These are phyloP conservation scores for Drosophila azteca DNA, from an alignment of 1,140 invertebrate species.

Conservation along the genomic window DNA sequence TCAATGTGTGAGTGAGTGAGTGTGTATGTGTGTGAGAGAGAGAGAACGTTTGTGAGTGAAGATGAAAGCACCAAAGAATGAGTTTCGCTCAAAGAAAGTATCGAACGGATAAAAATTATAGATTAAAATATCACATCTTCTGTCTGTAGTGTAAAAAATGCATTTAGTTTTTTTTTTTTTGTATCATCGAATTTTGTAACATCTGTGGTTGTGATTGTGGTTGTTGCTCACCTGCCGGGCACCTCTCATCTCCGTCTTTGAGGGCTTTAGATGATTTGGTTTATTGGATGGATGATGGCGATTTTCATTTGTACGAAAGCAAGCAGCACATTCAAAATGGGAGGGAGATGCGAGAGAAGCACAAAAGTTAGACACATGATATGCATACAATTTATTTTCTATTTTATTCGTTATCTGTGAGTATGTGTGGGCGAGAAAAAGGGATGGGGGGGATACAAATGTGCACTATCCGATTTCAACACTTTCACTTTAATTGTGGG, in stretches of 20 bases:
- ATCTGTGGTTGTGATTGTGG: slow-evolving; percentile 43
- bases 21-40: slow-evolving; percentile 1
- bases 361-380: slow-evolving; percentile 69
- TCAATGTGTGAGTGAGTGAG: neutral
- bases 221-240: slow-evolving; percentile 86
- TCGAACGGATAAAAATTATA: slow-evolving; percentile 13
- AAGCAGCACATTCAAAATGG: slow-evolving; percentile 66
- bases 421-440: neutral
- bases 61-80: slow-evolving; percentile 53
- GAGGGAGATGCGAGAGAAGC: slow-evolving; percentile 62
- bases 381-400: slow-evolving; percentile 34
- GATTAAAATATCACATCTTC: slow-evolving; percentile 24
- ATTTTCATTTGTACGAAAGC: slow-evolving; percentile 59
- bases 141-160: slow-evolving; percentile 16
- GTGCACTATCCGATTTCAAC: slow-evolving; percentile 60
- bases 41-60: neutral
- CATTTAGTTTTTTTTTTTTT: slow-evolving; percentile 27
- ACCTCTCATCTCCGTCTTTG: slow-evolving; percentile 87
- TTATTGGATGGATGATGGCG: slow-evolving; percentile 13
- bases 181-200: slow-evolving; percentile 25
- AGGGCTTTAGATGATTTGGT: slow-evolving; percentile 84
- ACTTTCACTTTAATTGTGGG: slow-evolving; percentile 57
- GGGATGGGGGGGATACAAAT: neutral
- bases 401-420: slow-evolving; percentile 17
- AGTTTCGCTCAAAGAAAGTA: slow-evolving; percentile 42